phyloP scores from a whole-genome alignment of 2,113 vertebrate genomes.

The Crypturellus undulatus region DNA sequence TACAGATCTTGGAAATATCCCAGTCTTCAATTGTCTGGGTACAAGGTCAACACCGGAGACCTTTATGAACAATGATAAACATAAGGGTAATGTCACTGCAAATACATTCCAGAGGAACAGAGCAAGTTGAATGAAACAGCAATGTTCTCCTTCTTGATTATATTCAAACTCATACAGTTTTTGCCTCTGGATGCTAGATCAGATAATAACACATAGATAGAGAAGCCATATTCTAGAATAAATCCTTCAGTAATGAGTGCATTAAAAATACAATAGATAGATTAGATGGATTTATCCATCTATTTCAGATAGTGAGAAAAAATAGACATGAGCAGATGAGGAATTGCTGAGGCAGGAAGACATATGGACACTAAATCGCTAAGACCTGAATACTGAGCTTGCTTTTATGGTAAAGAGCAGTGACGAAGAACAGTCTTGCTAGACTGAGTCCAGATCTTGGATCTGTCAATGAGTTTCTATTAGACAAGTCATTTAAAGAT shows the following conservation, averaged over 20 bases:
- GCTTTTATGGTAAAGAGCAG: background rate
- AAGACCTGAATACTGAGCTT: background rate
- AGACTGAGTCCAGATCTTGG: background rate
- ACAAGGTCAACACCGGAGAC: background rate
- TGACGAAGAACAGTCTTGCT: background rate
- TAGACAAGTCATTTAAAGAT: background rate
- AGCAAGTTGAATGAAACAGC: background rate
- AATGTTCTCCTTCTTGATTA: background rate
- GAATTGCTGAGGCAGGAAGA: background rate
- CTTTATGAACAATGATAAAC: background rate
- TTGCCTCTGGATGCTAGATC: background rate
- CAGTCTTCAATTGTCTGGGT: background rate
- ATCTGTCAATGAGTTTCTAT: background rate
- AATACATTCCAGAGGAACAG: background rate
- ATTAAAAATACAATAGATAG: constrained; percentile 1
- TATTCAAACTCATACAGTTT: constrained; percentile 19
- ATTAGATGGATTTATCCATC: background rate
- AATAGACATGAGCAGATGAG: background rate
- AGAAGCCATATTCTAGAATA: background rate
- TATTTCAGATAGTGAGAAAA: background rate
- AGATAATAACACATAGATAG: background rate
- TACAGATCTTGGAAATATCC: background rate
- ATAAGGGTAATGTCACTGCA: background rate
- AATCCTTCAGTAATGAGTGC: background rate
- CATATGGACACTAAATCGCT: background rate